phyloP scores from a whole-genome alignment of 2,113 vertebrate genomes.

The Eptatretus burgeri region DNA sequence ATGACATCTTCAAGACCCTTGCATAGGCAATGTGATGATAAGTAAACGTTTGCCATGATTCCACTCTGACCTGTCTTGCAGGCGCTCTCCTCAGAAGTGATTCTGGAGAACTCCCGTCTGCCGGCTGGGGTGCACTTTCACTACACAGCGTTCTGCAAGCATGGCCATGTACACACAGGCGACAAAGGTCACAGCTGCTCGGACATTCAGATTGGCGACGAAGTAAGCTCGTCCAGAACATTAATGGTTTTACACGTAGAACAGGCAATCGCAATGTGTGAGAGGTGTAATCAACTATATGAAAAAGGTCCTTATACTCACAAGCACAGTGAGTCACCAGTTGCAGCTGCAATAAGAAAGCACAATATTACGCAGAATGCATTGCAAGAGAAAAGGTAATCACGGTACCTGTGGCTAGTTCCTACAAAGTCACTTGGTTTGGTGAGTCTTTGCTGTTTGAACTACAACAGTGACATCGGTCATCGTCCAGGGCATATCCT shows the following conservation, averaged over 20 bases:
- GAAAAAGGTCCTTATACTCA: not conserved
- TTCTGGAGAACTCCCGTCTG: slow-evolving; percentile 20
- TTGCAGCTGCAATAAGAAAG: not conserved
- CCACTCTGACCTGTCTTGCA: slow-evolving; percentile 10
- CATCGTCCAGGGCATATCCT: too few species aligned
- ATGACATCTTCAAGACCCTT: too few species aligned
- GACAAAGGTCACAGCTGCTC: slow-evolving; percentile 16
- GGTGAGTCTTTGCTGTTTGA: not conserved
- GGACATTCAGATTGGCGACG: slow-evolving; percentile 17
- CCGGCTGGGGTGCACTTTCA: slow-evolving; percentile 19
- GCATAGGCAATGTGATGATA: too few species aligned
- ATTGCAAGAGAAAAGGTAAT: not conserved
- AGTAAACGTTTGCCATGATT: too few species aligned
- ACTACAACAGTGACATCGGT: too few species aligned
- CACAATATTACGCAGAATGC: not conserved
- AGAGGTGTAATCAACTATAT: too few species aligned
- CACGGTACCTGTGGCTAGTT: not conserved
- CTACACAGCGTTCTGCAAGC: slow-evolving; percentile 18
- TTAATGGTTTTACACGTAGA: too few species aligned
- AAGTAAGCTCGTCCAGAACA: slow-evolving; percentile 12
- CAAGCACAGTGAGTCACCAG: not conserved
- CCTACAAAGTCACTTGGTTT: not conserved
- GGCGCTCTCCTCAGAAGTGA: slow-evolving; percentile 26
- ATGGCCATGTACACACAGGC: slow-evolving; percentile 7
- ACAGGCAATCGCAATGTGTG: too few species aligned